A percentile compares a stretch with the other conserved stretches of the same genome.
These are phyloP conservation scores for Acanthosepion esculentum DNA, from an alignment of 2,888 invertebrate genomes.

Conservation along the genomic window DNA sequence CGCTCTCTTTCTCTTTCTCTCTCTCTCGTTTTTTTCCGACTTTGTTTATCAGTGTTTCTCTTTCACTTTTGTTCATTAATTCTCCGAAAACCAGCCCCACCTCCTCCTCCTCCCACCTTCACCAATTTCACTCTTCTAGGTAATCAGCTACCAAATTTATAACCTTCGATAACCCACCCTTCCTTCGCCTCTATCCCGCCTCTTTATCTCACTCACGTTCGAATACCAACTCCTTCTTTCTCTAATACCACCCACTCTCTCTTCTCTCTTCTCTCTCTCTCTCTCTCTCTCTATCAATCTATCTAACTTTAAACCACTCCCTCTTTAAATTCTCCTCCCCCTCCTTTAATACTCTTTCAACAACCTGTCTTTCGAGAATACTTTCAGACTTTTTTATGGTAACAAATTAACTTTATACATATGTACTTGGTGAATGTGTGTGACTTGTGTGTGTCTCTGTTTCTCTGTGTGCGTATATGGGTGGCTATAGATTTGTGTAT, in stretches of 20 bases:
- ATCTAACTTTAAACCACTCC: not conserved
- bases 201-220: not conserved
- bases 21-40: not conserved
- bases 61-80: not conserved
- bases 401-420: constrained; percentile 7
- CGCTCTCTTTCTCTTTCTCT: not conserved
- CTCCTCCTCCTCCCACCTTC: not conserved
- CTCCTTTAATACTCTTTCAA: not conserved
- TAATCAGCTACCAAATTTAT: not conserved
- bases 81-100: no score
- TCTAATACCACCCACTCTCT: not conserved
- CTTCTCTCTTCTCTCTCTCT: not conserved
- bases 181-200: not conserved
- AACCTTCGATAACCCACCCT: not conserved
- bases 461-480: not conserved
- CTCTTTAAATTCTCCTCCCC: not conserved
- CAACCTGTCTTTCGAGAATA: not conserved
- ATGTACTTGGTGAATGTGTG: not conserved
- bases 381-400: not conserved
- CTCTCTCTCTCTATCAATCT: not conserved
- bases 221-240: not conserved
- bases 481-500: not conserved
- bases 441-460: not conserved
- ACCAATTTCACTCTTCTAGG: not conserved
- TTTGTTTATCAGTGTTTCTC: not conserved